Evolutionary conservation across 1,140 invertebrate genomes (phyloP).

Genomic region (Catajapyx aquilonaris): DNA sequence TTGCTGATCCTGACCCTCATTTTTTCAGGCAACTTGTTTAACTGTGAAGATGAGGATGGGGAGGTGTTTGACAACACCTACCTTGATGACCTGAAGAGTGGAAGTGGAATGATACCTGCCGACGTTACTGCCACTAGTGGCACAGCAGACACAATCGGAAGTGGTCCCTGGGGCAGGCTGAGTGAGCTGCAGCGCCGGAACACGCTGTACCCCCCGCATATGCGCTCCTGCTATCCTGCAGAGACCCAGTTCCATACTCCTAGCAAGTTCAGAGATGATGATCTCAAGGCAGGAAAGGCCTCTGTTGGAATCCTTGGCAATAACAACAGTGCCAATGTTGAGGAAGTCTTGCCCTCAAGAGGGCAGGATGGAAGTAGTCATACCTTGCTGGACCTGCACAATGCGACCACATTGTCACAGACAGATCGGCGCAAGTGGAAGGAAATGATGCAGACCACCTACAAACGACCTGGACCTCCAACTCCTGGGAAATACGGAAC

Average conservation of each 20-base stretch:
- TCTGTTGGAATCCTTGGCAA: too few species aligned
- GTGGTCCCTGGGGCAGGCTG: constrained; percentile 25
- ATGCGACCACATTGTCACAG: too few species aligned
- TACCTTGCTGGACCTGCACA: too few species aligned
- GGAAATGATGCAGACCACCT: too few species aligned
- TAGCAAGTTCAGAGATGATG: constrained; percentile 38
- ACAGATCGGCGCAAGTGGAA: too few species aligned
- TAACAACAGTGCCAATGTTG: too few species aligned
- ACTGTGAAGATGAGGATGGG: constrained; percentile 61
- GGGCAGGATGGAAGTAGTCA: too few species aligned
- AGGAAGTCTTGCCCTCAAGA: too few species aligned
- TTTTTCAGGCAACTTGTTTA: constrained; percentile 31
- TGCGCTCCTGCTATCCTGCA: constrained; percentile 71
- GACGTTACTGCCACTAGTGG: constrained; percentile 11
- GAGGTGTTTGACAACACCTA: constrained; percentile 58
- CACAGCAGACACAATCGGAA: constrained; percentile 14
- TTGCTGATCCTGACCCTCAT: too few species aligned
- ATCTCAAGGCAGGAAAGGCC: background rate
- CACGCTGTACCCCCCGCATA: constrained; percentile 62
- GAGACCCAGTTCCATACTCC: constrained; percentile 47
- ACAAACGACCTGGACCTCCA: too few species aligned
- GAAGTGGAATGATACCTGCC: constrained; percentile 12
- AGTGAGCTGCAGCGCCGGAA: constrained; percentile 60
- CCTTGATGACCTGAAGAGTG: constrained; percentile 20
- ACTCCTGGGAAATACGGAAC: too few species aligned